phyloP scores from a whole-genome alignment of 1,140 invertebrate species.

The Rhyzopertha dominica region DNA sequence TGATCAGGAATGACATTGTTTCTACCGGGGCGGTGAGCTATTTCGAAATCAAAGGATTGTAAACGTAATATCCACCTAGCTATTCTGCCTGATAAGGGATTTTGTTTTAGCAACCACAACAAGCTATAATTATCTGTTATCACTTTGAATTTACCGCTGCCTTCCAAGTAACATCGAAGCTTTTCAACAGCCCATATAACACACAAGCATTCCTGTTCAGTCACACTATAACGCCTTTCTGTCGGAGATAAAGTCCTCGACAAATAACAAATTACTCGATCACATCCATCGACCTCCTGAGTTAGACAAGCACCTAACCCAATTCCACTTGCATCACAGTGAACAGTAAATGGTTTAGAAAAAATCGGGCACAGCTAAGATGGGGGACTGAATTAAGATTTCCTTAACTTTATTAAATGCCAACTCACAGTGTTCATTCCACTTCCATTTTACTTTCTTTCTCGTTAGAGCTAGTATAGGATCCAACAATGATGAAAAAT shows the following conservation, averaged over 20 bases:
- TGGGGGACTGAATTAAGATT: too few relatives aligned
- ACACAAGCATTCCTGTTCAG: constrained; percentile 45
- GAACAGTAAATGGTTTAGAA: constrained; percentile 29
- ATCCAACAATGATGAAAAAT: too few relatives aligned
- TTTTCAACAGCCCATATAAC: constrained; percentile 42
- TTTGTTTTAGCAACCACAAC: constrained; percentile 7
- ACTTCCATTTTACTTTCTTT: too few relatives aligned
- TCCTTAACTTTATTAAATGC: too few relatives aligned
- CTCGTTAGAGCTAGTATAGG: too few relatives aligned
- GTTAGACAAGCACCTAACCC: constrained; percentile 18
- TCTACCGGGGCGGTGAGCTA: too few relatives aligned
- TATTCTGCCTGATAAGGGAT: too few relatives aligned
- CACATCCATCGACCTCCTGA: not conserved
- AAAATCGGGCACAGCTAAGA: too few relatives aligned
- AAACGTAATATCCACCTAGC: too few relatives aligned
- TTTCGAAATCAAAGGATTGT: too few relatives aligned
- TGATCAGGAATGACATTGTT: too few relatives aligned
- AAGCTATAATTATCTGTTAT: constrained; percentile 13
- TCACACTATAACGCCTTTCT: constrained; percentile 42
- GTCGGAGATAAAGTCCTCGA: constrained; percentile 32
- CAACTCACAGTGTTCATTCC: too few relatives aligned
- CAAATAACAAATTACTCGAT: constrained; percentile 17
- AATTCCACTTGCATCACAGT: constrained; percentile 20
- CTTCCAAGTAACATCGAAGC: constrained; percentile 34
- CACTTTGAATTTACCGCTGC: constrained; percentile 40